These are phyloP conservation scores for Coreoperca whiteheadi DNA, from an alignment of 2,113 vertebrate species.

Conservation along the genomic window DNA sequence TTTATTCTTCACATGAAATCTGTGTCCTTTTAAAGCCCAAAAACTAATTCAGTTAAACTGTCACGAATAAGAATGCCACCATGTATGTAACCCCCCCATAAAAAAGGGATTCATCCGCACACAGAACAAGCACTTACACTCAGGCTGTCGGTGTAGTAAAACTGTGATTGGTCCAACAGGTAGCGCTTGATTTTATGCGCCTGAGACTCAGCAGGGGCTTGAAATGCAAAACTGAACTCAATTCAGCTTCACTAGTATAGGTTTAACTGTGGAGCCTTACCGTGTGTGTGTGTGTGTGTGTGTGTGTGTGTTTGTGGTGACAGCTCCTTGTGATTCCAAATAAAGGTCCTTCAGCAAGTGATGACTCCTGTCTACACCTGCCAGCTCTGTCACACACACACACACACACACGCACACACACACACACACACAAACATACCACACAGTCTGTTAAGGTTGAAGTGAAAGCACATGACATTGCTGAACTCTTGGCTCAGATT, in stretches of 20 bases:
- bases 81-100: neutral
- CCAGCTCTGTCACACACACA: constrained; percentile 4
- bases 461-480: constrained; percentile 54
- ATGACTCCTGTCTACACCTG: constrained; percentile 53
- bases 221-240: too few relatives aligned
- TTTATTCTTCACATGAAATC: too few relatives aligned
- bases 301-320: constrained; percentile 7
- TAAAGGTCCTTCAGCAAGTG: constrained; percentile 50
- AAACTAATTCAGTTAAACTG: neutral
- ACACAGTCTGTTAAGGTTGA: constrained; percentile 30
- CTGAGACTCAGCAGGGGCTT: neutral
- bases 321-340: constrained; percentile 19
- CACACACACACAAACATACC: constrained; percentile 28
- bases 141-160: too few relatives aligned
- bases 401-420: constrained; percentile 2
- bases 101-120: too few relatives aligned
- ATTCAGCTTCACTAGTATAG: neutral
- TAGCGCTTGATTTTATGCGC: neutral
- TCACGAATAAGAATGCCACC: neutral
- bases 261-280: neutral
- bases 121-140: too few relatives aligned
- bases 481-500: constrained; percentile 36
- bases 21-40: neutral
- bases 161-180: neutral
- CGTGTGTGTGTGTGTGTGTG: constrained; percentile 3